Evolutionary conservation across 2,797 vertebrate genomes (phyloP).

Genomic region (Galagoides demidoff): DNA sequence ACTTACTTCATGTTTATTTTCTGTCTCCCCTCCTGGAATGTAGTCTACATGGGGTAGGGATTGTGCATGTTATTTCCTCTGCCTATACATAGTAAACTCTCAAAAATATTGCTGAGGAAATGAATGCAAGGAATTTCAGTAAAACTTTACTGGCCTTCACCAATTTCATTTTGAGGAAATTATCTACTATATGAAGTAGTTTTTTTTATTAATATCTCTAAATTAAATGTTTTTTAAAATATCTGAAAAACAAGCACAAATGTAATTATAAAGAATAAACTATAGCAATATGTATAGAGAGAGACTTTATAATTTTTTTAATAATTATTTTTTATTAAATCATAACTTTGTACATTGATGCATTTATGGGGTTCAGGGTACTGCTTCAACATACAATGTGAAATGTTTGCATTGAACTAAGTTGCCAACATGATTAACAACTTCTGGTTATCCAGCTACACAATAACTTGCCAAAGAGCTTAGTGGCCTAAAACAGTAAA

Average conservation of each 20-base stretch:
- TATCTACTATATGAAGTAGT: neutral
- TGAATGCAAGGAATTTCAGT: neutral
- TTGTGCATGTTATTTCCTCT: neutral
- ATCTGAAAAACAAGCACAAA: neutral
- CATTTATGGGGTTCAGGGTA: too few relatives aligned
- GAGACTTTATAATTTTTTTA: neutral
- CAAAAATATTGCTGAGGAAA: conserved; percentile 18
- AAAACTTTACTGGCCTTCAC: neutral
- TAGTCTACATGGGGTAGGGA: neutral
- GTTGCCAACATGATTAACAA: neutral
- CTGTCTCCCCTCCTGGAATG: neutral
- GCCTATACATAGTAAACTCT: neutral
- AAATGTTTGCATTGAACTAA: too few relatives aligned
- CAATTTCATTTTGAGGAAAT: neutral
- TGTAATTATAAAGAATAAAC: neutral
- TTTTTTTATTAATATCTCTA: neutral
- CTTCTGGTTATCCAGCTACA: neutral
- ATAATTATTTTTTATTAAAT: too few relatives aligned
- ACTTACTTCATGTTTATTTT: neutral
- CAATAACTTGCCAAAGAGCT: neutral
- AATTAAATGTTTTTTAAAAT: neutral
- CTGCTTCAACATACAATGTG: too few relatives aligned
- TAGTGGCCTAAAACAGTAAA: neutral
- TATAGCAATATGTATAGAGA: neutral
- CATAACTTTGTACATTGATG: too few relatives aligned